Conservation (phyloP, 64 coral and sea anemone species). For the Montipora cactus region DNA sequence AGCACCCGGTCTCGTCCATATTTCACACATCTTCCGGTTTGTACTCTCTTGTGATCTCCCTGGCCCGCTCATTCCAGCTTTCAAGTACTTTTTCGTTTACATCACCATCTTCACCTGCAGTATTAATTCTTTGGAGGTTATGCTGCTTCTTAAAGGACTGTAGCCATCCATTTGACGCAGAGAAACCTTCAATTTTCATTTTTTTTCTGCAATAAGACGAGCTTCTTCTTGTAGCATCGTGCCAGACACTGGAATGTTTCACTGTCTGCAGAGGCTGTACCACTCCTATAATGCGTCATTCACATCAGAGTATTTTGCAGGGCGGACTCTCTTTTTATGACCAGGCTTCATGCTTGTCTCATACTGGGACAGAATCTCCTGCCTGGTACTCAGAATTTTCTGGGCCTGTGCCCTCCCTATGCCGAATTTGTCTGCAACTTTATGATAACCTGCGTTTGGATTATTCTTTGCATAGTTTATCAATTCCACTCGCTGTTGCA, state of each 20-base stretch:
- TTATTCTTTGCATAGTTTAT: constrained; percentile 36
- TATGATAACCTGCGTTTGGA: constrained; percentile 1
- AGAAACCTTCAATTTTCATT: not conserved
- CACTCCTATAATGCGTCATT: not conserved
- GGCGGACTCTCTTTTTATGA: constrained; percentile 1
- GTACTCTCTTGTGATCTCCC: constrained; percentile 24
- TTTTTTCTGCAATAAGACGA: not conserved
- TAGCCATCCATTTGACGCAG: constrained; percentile 4
- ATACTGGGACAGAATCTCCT: constrained; percentile 15
- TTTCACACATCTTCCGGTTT: not conserved
- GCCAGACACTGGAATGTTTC: not conserved
- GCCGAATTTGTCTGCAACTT: constrained; percentile 18
- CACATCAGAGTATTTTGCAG: constrained; percentile 25
- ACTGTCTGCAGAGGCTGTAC: not conserved
- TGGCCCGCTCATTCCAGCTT: constrained; percentile 28
- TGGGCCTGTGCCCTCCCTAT: constrained; percentile 10
- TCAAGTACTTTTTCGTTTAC: constrained; percentile 1
- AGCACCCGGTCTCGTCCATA: constrained; percentile 5
- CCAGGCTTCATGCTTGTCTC: not conserved
- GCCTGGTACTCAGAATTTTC: not conserved
- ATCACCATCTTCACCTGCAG: constrained; percentile 2
- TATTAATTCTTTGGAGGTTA: not conserved
- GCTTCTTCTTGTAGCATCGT: constrained; percentile 17
- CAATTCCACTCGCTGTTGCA: not conserved
- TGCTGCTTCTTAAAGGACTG: not conserved